Base-by-base conservation (phyloP, 92 coral and sea anemone species). In the Virgularia gustaviana region DNA sequence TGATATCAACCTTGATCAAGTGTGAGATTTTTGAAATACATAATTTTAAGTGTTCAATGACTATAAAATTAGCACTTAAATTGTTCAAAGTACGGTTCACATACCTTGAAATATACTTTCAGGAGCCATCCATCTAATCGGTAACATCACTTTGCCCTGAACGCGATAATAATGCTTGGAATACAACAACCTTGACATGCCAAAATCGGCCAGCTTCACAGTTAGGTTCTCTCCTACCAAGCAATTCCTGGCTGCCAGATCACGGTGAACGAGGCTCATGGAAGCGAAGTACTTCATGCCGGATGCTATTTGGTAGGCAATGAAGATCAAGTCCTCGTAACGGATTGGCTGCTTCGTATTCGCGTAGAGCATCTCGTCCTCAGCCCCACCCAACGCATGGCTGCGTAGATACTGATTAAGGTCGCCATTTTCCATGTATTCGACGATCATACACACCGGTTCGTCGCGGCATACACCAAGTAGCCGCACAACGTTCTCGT, bases 61-160 rank as follows among this genome's bases (percentile, higher is more conserved):
- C n/a, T n/a, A n/a, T n/a, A n/a, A n/a, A n/a, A n/a, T n/a, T n/a
- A n/a, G n/a, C n/a, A n/a, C n/a, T n/a, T n/a, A n/a, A n/a, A n/a
- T n/a, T n/a, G n/a, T n/a, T n/a, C n/a, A n/a, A n/a, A n/a, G n/a
- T n/a, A n/a, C n/a, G n/a, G n/a, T n/a, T 9, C 13, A 10, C 73
- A 54, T 78, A 94, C 99, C 99, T 87, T 94, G 99, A 18, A 94
- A 86, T 57, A 94, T 94, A 47, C 99, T 84, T 73, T 94, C 99
- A 2, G 99, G 99, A 7, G 99, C 96, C 99, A 94, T 94, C 99
- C 99, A 94, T 52, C 99, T 63, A 58, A 94, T 94, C 9, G 99
- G 99, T 41, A 94, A 66, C 49, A 94, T 94, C 31, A 86, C 99
- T 10, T 91, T 81, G 16, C 99, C 98, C 66, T 85, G 88, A 0